A percentile compares a stretch with the other conserved stretches of the same genome.
phyloP scores from a whole-genome alignment of 2,113 vertebrate species.

The Limnothrissa miodon region DNA sequence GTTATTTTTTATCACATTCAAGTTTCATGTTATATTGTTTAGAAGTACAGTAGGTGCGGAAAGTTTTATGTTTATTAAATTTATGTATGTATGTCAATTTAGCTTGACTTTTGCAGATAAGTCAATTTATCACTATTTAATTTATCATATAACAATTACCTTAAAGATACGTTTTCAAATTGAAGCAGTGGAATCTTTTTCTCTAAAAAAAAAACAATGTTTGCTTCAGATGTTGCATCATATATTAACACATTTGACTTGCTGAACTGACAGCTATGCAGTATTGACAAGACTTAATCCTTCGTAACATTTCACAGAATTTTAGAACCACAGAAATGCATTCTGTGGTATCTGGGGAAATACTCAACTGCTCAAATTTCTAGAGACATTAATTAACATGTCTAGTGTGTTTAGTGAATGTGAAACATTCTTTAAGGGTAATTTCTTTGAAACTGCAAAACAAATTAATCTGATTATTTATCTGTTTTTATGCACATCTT shows the following conservation, averaged over 20 bases:
- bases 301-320: neutral
- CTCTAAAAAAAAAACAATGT: neutral
- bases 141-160: neutral
- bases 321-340: neutral
- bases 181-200: neutral
- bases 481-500: too few relatives aligned
- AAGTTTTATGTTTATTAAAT: constrained; percentile 23
- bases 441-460: neutral
- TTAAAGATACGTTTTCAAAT: neutral
- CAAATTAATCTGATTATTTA: neutral
- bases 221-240: too few relatives aligned
- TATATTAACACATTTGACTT: neutral
- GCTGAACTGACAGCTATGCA: neutral
- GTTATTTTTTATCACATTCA: neutral
- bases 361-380: too few relatives aligned
- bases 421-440: neutral
- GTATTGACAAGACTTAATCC: neutral
- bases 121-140: neutral
- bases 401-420: neutral
- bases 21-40: neutral
- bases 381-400: neutral
- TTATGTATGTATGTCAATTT: neutral
- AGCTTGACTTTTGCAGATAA: neutral
- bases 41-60: neutral
- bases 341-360: neutral